phyloP scores from a whole-genome alignment of 2,888 invertebrate species.

The Mythimna pallens region DNA sequence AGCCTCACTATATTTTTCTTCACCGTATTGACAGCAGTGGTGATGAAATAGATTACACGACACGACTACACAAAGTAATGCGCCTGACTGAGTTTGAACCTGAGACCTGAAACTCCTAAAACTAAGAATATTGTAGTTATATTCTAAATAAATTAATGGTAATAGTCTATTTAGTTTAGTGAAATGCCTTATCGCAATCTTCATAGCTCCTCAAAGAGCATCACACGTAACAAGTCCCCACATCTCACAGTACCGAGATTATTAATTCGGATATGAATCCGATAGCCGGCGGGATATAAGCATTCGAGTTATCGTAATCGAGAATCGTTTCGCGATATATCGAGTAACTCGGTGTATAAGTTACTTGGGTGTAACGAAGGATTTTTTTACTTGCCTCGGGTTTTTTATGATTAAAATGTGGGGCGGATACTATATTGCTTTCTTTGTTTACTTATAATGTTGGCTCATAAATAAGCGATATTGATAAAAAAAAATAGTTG shows the following conservation, averaged over 20 bases:
- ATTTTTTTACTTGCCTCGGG: conserved; percentile 77
- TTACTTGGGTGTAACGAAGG: conserved; percentile 60
- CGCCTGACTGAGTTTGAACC: too few species aligned
- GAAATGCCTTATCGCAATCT: conserved; percentile 17
- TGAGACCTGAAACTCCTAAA: too few species aligned
- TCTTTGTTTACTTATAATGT: conserved; percentile 1
- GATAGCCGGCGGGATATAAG: conserved; percentile 80
- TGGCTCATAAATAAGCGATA: not conserved
- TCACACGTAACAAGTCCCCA: conserved; percentile 84
- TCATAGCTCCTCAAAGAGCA: conserved; percentile 44
- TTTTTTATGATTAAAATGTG: conserved; percentile 70
- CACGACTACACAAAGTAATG: too few species aligned
- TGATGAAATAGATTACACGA: too few species aligned
- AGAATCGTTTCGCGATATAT: conserved; percentile 71
- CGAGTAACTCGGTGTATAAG: conserved; percentile 65
- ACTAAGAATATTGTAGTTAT: too few species aligned
- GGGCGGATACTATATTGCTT: conserved; percentile 15
- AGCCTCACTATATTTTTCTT: too few species aligned
- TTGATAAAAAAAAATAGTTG: too few species aligned
- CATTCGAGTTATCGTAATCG: conserved; percentile 76
- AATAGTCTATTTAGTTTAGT: too few species aligned
- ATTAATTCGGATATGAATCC: conserved; percentile 89
- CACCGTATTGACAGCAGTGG: too few species aligned
- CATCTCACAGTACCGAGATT: conserved; percentile 81
- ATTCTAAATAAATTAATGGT: too few species aligned